Base-by-base conservation (phyloP, 2,113 vertebrate species). In the Heteronetta atricapilla region DNA sequence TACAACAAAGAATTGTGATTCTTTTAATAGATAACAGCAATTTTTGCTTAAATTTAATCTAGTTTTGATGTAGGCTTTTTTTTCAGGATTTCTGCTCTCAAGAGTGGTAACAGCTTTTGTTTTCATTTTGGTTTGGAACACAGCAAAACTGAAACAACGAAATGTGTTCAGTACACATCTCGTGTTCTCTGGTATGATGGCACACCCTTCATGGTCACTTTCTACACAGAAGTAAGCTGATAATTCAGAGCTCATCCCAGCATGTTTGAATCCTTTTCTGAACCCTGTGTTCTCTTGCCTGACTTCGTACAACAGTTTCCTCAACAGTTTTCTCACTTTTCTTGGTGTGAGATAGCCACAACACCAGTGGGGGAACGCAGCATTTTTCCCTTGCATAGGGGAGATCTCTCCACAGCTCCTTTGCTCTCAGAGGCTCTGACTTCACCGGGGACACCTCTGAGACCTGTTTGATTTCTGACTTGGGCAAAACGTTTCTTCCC, bases 121-220 rank as follows among this genome's bases (percentile, higher is more conserved):
- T 52, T 87, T 82, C 22, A 5, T 56, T 67, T 75, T 56, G 25
- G 6, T 58, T 69, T 25, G 44, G 46, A 75, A 16, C 25, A 55
- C 6, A 1, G 52, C 64, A 82, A 40, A 70, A 74, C 5, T 2
- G 11, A 88, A 79, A 17, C 26, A 7, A 0, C 33, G 62, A n/a
- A 0, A 16, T 73, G 31, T 52, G 28, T 69, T 16, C 48, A 89
- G 50, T 7, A 9, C 40, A 4, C 21, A 56, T 62, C 33, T 38
- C 1, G 1, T 40, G 40, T n/a, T 77, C 48, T 44, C 76, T 82
- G 38, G 29, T 66, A n/a, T 3, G 59, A 8, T 36, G 59, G 67
- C 64, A 59, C 15, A 13, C 15, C 22, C 26, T 78, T 81, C 1
- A 0, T 25, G 53, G 70, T 12, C 44, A 1, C 5, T 1, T 3